Percentiles rank a stretch among this genome's conserved stretches.
phyloP scores from a whole-genome alignment of 1,140 invertebrate species.

The Triops longicaudatus region DNA sequence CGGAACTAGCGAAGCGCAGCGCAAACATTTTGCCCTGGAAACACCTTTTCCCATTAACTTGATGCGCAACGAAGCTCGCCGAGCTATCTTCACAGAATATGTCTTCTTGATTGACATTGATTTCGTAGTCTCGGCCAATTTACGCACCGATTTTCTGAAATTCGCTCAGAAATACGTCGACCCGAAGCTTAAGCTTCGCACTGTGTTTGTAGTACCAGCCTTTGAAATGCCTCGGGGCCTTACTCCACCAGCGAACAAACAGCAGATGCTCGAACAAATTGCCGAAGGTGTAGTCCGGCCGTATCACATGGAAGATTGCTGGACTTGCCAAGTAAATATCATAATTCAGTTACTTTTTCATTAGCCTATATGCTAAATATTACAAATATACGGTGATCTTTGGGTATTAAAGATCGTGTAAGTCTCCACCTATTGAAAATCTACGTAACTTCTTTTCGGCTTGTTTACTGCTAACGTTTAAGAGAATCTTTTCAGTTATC shows the following conservation, averaged over 20 bases:
- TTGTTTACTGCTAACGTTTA: too few species aligned
- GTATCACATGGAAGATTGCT: constrained; percentile 50
- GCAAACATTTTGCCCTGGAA: constrained; percentile 31
- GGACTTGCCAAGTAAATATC: constrained; percentile 45
- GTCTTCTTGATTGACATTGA: constrained; percentile 51
- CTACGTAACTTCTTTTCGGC: too few species aligned
- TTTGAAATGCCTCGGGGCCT: constrained; percentile 45
- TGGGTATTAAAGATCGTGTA: too few species aligned
- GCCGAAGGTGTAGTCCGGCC: constrained; percentile 41
- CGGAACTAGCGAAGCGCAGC: background rate
- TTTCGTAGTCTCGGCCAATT: constrained; percentile 45
- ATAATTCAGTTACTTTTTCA: background rate
- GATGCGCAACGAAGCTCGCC: constrained; percentile 48
- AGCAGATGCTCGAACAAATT: constrained; percentile 41
- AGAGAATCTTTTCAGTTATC: too few species aligned
- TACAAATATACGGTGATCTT: too few species aligned
- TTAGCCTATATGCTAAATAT: too few species aligned
- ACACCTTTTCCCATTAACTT: constrained; percentile 48
- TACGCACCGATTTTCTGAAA: constrained; percentile 41
- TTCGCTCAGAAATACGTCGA: constrained; percentile 32
- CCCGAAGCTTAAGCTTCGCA: background rate
- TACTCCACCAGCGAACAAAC: constrained; percentile 41
- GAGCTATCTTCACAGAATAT: constrained; percentile 43
- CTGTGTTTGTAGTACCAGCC: constrained; percentile 9
- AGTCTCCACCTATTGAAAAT: too few species aligned